These are phyloP conservation scores for Lepeophtheirus salmonis DNA, from an alignment of 1,140 invertebrate species.

Conservation along the genomic window DNA sequence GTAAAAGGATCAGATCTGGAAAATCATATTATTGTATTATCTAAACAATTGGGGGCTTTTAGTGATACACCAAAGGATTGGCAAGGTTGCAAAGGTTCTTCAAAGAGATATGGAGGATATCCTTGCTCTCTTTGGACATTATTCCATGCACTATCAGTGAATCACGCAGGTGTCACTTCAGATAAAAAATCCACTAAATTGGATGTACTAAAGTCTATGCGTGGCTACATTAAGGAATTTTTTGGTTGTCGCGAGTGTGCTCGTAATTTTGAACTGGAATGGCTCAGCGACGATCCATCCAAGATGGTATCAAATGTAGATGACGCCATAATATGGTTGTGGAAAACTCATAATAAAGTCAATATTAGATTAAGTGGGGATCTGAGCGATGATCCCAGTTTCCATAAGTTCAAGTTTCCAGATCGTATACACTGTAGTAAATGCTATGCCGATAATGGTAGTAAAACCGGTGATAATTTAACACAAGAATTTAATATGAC, in stretches of 20 bases:
- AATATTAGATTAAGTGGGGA: conserved; percentile 70
- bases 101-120: conserved; percentile 54
- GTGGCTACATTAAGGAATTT: conserved; percentile 73
- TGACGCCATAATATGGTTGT: conserved; percentile 74
- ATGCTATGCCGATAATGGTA: conserved; percentile 35
- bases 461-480: conserved; percentile 28
- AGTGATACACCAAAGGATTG: conserved; percentile 37
- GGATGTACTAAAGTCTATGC: conserved; percentile 56
- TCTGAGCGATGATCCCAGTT: conserved; percentile 65
- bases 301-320: conserved; percentile 41
- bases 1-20: conserved; percentile 38
- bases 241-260: conserved; percentile 83
- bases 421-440: conserved; percentile 40
- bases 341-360: conserved; percentile 81
- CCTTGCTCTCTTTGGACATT: conserved; percentile 86
- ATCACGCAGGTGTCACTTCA: conserved; percentile 37
- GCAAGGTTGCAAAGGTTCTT: conserved; percentile 62
- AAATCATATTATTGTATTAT: conserved; percentile 7
- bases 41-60: neutral
- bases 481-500: conserved; percentile 40
- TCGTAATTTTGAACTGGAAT: conserved; percentile 52
- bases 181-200: conserved; percentile 28
- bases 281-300: conserved; percentile 36
- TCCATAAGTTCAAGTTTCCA: conserved; percentile 83
- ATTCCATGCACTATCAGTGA: conserved; percentile 80